These are phyloP conservation scores for Alaudala cheleensis DNA, from an alignment of 2,113 vertebrate genomes.

Conservation along the genomic window DNA sequence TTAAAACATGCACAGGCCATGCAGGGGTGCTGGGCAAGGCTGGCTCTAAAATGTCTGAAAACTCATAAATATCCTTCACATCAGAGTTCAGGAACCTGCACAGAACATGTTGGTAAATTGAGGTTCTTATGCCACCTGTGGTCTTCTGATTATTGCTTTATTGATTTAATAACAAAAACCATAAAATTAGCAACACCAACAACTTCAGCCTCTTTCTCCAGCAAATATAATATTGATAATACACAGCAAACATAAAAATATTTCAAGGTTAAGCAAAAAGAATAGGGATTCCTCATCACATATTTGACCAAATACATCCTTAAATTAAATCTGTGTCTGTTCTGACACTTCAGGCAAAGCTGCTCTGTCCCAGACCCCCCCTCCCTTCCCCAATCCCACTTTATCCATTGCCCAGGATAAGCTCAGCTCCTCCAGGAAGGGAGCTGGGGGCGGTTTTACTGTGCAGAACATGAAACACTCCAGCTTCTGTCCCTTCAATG, in stretches of 20 bases:
- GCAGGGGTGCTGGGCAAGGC: not conserved
- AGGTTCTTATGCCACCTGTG: not conserved
- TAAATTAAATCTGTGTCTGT: not conserved
- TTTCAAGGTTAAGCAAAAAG: not conserved
- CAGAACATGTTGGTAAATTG: not conserved
- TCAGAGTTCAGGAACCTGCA: not conserved
- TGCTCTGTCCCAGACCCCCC: not conserved
- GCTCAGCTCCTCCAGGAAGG: not conserved
- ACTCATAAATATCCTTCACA: not conserved
- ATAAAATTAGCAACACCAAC: not conserved
- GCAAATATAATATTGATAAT: not conserved
- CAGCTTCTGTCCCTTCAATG: slow-evolving; percentile 44
- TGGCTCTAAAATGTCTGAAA: not conserved
- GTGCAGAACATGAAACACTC: slow-evolving; percentile 3
- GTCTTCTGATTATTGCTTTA: not conserved
- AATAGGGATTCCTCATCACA: not conserved
- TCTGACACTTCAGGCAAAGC: not conserved
- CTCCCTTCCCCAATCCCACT: not conserved
- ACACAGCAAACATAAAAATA: not conserved
- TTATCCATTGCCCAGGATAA: not conserved
- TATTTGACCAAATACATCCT: not conserved
- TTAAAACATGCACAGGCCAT: not conserved
- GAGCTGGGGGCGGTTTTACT: not conserved
- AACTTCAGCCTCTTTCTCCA: not conserved
- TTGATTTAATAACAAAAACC: not conserved